Evolutionary conservation across 2,113 vertebrate species (phyloP), one percentile per base, ranked within the genome.

Genomic region (Motacilla tschutschensis): DNA sequence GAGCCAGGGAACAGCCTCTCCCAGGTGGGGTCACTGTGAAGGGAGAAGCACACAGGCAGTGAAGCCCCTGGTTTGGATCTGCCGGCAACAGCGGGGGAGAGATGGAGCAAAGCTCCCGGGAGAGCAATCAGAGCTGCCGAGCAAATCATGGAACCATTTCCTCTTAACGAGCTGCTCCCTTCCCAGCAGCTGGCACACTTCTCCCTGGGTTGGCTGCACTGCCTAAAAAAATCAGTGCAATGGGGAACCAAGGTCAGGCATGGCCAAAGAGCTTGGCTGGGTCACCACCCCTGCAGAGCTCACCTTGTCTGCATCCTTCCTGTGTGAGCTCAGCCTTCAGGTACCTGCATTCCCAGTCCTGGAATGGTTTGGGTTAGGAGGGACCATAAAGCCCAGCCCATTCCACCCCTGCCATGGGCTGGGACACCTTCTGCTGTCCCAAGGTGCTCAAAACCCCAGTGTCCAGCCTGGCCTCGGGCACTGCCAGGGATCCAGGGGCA

Each of bases 301-400:
- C 79, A 38, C 8, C n/a, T 25, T 9, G 6, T 6, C 28, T 53
- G 26, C 7, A 9, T 20, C 24, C 19, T 21, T 2, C 51, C 64
- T 16, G 5, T 7, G 15, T 0, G 1, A 87, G 31, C 54, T 60
- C 64, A 53, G 66, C 53, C 53, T 43, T 36, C 78, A 20, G 17
- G 3, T 15, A 57, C 26, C 41, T 16, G 48, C 17, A 19, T 5
- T 48, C 58, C 20, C 25, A 48, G 2, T 7, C 14, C 11, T 40
- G 22, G 12, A n/a, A 10, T 5, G 26, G 3, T 19, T n/a, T 43
- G 57, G 14, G 31, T 35, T 22, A 1, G 43, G 1, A 70, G 14
- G 10, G 36, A 38, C 18, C 17, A 1, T 0, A 43, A 36, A 64
- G 14, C 5, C 0, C 57, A 48, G 18, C 21, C 5, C 6, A 19